These are phyloP conservation scores for Amyelois transitella DNA, from an alignment of 1,140 invertebrate genomes.

Conservation along the genomic window DNA sequence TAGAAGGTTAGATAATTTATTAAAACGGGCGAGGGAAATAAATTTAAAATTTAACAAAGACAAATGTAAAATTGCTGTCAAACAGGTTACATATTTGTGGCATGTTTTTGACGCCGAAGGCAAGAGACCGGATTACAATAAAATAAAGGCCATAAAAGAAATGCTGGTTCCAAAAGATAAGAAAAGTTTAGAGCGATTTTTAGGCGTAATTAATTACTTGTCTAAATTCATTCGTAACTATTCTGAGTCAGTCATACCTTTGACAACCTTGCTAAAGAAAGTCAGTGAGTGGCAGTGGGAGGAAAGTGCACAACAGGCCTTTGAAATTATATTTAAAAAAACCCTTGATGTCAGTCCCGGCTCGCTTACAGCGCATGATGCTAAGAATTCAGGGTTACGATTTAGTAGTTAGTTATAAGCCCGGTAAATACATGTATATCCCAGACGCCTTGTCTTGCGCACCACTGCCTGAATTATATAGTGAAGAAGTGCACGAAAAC, in stretches of 20 bases:
- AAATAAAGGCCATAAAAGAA: constrained; percentile 5
- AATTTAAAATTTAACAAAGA: constrained; percentile 44
- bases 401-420: constrained; percentile 19
- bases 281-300: constrained; percentile 31
- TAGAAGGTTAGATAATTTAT: constrained; percentile 15
- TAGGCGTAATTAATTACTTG: constrained; percentile 44
- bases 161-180: constrained; percentile 6
- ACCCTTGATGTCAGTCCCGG: constrained; percentile 42
- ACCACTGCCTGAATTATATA: constrained; percentile 14
- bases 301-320: constrained; percentile 58
- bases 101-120: constrained; percentile 10
- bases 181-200: constrained; percentile 9
- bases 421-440: constrained; percentile 60
- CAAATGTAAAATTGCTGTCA: constrained; percentile 22
- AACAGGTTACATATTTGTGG: constrained; percentile 41
- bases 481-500: constrained; percentile 7
- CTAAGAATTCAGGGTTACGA: constrained; percentile 17
- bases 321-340: constrained; percentile 61
- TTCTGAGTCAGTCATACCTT: constrained; percentile 20
- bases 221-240: constrained; percentile 36
- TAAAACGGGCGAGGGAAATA: constrained; percentile 21
- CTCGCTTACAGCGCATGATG: constrained; percentile 41
- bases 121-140: constrained; percentile 3
- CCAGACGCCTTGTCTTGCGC: constrained; percentile 60
- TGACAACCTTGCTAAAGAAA: constrained; percentile 34